Evolutionary conservation across 2,797 vertebrate genomes (phyloP), one percentile per base, ranked within the genome.

Genomic region (Anguilla obscura): DNA sequence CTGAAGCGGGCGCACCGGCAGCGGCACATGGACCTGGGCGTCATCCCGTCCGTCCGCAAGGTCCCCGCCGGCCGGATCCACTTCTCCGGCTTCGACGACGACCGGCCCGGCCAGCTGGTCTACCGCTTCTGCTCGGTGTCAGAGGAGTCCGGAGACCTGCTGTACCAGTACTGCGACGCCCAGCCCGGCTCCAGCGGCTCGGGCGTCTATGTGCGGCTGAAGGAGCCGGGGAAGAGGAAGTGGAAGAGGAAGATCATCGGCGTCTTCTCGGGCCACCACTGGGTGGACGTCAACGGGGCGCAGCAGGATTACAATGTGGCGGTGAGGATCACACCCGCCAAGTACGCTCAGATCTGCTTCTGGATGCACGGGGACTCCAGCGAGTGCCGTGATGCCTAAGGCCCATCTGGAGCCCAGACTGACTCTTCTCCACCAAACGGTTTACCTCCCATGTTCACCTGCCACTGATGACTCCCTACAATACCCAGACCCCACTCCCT

Each of bases 261-360:
- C 0, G 94, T 99, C 58, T 99, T 98, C 93, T 97, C 98, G 0
- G 98, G 98, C 82, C 98, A 99, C 90, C 98, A 98, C 93, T 98
- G 97, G 98, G 97, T 99, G 92, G 97, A 99, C 3, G 95, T 98
- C 58, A 91, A 96, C 0, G 97, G 98, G 0, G 90, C 91, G 71
- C 97, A 97, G 93, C 97, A 98, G 97, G 98, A 99, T 96, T 99
- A 97, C 94, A 99, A 99, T 8, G 97, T 99, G 89, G 98, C 98
- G 0, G 98, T 99, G 86, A 96, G 98, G 94, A 99, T 99, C 93
- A 99, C 98, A 0, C 98, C 98, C 3, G 95, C 97, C 50, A 99
- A 99, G 93, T 99, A 97, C 0, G 98, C 98, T 76, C 98, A 99
- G 94, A 98, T 99, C 93, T 99, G 98, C 92, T 96, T 96, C 94